Conservation (phyloP, 1,140 invertebrate species). For the Bombus confusus region DNA sequence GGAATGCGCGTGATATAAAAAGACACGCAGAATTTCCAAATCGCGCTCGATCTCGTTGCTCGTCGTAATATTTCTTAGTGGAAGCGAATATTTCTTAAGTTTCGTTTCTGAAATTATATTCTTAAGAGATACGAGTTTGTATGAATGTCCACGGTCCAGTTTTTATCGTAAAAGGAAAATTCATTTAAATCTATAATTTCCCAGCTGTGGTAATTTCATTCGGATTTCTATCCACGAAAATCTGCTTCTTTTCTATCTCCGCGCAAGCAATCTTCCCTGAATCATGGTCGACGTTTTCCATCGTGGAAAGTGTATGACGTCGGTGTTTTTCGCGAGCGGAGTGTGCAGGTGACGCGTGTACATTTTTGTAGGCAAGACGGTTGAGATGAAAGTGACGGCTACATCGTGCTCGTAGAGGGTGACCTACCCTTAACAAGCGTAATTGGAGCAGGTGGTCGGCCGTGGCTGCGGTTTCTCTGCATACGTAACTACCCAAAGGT, state of each 20-base stretch:
- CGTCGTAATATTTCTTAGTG: no score
- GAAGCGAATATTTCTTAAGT: no score
- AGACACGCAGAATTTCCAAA: no score
- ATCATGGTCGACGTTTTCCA: neutral
- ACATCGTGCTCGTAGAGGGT: constrained; percentile 24
- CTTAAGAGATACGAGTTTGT: no score
- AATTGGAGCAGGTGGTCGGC: constrained; percentile 76
- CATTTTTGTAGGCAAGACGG: constrained; percentile 19
- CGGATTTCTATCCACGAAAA: neutral
- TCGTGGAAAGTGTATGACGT: neutral
- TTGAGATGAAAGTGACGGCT: constrained; percentile 30
- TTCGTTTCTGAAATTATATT: no score
- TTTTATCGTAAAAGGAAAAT: no score
- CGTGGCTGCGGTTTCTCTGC: constrained; percentile 65
- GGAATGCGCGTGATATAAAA: no score
- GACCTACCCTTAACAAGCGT: constrained; percentile 70
- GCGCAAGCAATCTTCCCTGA: neutral
- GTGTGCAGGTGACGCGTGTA: constrained; percentile 2
- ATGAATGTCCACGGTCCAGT: no score
- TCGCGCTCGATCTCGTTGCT: no score
- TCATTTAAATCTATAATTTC: no score
- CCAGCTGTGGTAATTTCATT: no score
- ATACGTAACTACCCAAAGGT: constrained; percentile 71
- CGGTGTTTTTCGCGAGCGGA: neutral
- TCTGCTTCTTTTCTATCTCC: neutral